These are phyloP conservation scores for Palythoa heliodiscus DNA, from an alignment of 92 coral and sea anemone genomes.

Conservation along the genomic window DNA sequence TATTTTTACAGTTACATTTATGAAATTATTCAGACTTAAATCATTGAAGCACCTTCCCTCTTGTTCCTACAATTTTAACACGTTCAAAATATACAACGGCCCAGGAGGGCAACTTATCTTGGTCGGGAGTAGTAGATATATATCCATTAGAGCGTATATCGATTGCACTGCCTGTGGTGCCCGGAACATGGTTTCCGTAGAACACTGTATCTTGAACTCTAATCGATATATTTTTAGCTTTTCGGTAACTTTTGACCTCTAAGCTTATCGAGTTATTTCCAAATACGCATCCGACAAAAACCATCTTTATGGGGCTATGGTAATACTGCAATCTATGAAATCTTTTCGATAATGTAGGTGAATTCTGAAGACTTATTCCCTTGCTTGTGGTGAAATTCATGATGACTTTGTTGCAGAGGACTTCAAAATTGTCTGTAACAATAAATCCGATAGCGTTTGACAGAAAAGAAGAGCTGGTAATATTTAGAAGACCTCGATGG, in stretches of 20 bases:
- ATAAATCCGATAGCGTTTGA: not conserved
- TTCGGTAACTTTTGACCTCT: not conserved
- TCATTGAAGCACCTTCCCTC: not conserved
- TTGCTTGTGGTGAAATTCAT: slow-evolving; percentile 16
- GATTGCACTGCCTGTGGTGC: not conserved
- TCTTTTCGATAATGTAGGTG: not conserved
- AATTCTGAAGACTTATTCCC: not conserved
- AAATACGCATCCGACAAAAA: not conserved
- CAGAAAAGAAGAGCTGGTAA: slow-evolving; percentile 10
- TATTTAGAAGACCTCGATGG: not conserved
- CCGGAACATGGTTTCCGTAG: not conserved
- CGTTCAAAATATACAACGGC: not conserved
- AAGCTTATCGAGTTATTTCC: not conserved
- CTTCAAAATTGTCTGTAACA: not conserved
- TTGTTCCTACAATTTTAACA: not conserved
- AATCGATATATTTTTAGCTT: not conserved
- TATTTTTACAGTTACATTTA: not conserved
- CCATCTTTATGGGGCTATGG: not conserved
- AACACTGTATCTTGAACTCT: not conserved
- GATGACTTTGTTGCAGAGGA: not conserved
- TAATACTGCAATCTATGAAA: not conserved
- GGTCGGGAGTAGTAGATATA: not conserved
- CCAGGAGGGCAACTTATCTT: not conserved
- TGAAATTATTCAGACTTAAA: not conserved
- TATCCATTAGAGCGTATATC: not conserved